phyloP scores from a whole-genome alignment of 2,797 vertebrate genomes.

The Crocidura indochinensis region DNA sequence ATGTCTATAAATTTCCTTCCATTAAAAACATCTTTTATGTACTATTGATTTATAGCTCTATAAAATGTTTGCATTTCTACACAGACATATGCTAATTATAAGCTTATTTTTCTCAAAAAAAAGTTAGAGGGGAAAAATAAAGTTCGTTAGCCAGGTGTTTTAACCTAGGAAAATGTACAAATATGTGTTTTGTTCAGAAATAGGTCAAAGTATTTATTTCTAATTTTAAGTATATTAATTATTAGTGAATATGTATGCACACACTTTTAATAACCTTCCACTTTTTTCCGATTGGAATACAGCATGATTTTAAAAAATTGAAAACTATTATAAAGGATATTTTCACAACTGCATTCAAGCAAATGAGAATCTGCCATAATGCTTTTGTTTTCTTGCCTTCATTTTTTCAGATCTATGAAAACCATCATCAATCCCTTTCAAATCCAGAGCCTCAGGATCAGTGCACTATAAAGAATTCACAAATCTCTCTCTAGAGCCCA shows the following conservation, averaged over 20 bases:
- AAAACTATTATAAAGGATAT: not conserved
- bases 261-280: not conserved
- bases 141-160: not conserved
- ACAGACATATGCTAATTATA: constrained; percentile 11
- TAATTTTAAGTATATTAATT: constrained; percentile 30
- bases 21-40: not conserved
- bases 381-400: not conserved
- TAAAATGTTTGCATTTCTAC: constrained; percentile 4
- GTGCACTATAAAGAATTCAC: not conserved
- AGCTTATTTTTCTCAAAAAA: constrained; percentile 48
- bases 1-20: not conserved
- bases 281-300: not conserved
- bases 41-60: not conserved
- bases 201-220: not conserved
- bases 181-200: not conserved
- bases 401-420: constrained; percentile 18
- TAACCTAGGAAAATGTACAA: not conserved
- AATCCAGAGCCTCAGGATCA: not conserved
- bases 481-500: not conserved
- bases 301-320: not conserved
- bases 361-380: constrained; percentile 36
- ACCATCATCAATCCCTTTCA: not conserved
- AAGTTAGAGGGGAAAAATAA: not conserved
- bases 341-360: not conserved
- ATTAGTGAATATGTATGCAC: not conserved